Base-by-base conservation (phyloP, 2,113 vertebrate genomes). In the Phylloscopus whistleri region DNA sequence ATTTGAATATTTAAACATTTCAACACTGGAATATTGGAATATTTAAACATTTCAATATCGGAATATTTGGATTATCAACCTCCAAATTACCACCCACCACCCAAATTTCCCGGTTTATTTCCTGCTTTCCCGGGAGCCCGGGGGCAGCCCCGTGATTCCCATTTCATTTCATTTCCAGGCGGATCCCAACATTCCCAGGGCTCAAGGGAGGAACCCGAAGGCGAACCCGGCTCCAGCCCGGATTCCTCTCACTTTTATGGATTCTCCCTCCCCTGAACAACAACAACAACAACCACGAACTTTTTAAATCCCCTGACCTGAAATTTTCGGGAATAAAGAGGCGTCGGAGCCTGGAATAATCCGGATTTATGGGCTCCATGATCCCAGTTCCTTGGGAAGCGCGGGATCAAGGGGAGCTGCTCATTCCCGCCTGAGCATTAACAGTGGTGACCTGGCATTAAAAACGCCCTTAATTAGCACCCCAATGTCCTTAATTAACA, bases 61-160 rank as follows among this genome's bases (percentile, higher is more conserved):
- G 23, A 10, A 26, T 19, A 28, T 28, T 49, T 3, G 39, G 60
- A 35, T 30, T 5, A 15, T 23, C 13, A 10, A 43, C 9, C 13
- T 46, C 58, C 2, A 0, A 6, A 13, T 63, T 10, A 10, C 0
- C 2, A 49, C 17, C 33, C 7, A 1, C 6, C 0, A 7, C 43
- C 26, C 16, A 6, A 18, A 52, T 66, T 28, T 49, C 64, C 77
- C 15, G 0, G 18, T 69, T 49, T 13, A 1, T 64, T 46, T 16
- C 24, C 28, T 23, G 33, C 73, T 21, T 41, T 48, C 31, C 30
- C 64, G 6, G 39, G 48, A 43, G 31, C 16, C 51, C 4, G 5
- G 22, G 31, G 22, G 31, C 37, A 10, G 1, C 35, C 35, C 44
- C 4, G 21, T 1, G 11, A 16, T n/a, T 56, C 24, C 43, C 35